Percentiles rank a stretch among this genome's conserved stretches.
Evolutionary conservation across 2,113 vertebrate species (phyloP).

Genomic region (Formicarius rufipectus): DNA sequence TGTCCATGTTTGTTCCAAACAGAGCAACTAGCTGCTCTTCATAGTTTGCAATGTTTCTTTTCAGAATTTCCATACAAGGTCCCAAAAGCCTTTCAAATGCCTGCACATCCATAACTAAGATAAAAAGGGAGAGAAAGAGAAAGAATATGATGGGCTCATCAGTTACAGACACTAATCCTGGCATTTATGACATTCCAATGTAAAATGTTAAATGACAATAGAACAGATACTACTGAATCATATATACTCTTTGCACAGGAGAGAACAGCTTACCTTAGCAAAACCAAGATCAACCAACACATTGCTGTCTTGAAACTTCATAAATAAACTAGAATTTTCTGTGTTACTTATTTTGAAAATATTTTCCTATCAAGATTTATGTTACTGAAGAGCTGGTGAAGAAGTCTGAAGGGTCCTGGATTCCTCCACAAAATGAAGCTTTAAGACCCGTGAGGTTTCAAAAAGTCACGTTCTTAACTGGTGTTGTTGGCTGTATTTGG

Average conservation of each 20-base stretch:
- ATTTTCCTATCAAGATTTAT: not conserved
- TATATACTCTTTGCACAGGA: not conserved
- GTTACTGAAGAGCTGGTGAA: not conserved
- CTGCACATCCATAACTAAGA: conserved; percentile 92
- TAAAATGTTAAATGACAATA: not conserved
- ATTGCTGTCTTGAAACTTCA: not conserved
- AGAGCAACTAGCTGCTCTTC: conserved; percentile 94
- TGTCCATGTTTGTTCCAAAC: conserved; percentile 95
- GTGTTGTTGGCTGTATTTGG: not conserved
- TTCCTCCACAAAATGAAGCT: not conserved
- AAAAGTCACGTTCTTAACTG: not conserved
- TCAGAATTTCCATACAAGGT: conserved; percentile 99
- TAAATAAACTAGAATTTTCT: not conserved
- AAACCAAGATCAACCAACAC: not conserved
- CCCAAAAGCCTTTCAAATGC: conserved; percentile 98
- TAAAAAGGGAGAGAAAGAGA: conserved; percentile 41
- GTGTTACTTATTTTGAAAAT: not conserved
- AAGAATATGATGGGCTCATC: not conserved
- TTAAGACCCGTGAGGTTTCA: not conserved
- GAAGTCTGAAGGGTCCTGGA: not conserved
- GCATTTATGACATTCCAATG: not conserved
- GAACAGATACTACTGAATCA: not conserved
- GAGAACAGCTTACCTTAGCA: not conserved
- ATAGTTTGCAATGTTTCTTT: conserved; percentile 98
- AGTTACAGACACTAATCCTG: not conserved